These are phyloP conservation scores for Mustelus asterias DNA, from an alignment of 2,113 vertebrate genomes.

Conservation along the genomic window DNA sequence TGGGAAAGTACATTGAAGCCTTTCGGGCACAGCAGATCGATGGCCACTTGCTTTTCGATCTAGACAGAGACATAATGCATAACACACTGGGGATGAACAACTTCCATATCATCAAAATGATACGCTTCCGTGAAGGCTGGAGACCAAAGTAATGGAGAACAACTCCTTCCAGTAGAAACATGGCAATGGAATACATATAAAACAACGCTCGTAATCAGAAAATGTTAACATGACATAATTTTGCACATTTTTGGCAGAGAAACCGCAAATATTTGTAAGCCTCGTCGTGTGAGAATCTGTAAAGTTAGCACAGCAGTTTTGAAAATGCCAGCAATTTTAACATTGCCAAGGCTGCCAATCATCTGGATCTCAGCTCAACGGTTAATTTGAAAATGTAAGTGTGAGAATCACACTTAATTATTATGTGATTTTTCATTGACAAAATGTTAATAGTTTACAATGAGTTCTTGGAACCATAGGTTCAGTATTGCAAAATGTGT, in stretches of 20 bases:
- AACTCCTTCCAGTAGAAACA: neutral
- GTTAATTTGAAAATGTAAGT: neutral
- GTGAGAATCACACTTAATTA: neutral
- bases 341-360: neutral
- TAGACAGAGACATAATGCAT: slow-evolving; percentile 40
- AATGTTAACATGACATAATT: neutral
- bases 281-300: neutral
- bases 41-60: slow-evolving; percentile 39
- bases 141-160: slow-evolving; percentile 35
- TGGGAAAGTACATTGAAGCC: slow-evolving; percentile 38
- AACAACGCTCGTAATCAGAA: neutral
- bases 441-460: neutral
- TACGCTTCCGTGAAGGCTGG: slow-evolving; percentile 41
- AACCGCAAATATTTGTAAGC: neutral
- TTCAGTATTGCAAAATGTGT: too few species aligned
- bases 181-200: neutral
- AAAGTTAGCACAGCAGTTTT: neutral
- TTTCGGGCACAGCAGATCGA: slow-evolving; percentile 41
- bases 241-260: neutral
- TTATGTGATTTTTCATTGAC: neutral
- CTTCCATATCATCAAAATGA: slow-evolving; percentile 37
- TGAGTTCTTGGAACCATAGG: too few species aligned
- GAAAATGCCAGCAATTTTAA: neutral
- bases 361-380: neutral
- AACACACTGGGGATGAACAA: slow-evolving; percentile 40